Percentiles rank a stretch among this genome's conserved stretches.
Conservation (phyloP, 2,113 vertebrate species). For the rat (Rattus norvegicus) region GRCr8 NC_086021.1:98513501-98514000, state of each 20-base stretch:
- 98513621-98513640: not conserved
- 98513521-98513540: not conserved
- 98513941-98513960: not conserved
- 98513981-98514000: not conserved
- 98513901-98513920: not conserved
- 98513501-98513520: not conserved
- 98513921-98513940: not conserved
- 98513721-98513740: not conserved
- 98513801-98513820: not conserved
- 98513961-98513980: not conserved
- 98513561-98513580: not conserved
- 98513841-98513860: not conserved
- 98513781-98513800: constrained; percentile 26
- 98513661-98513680: constrained; percentile 11
- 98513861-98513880: constrained; percentile 40
- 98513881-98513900: constrained; percentile 16
- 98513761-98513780: not conserved
- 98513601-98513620: constrained; percentile 47
- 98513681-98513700: not conserved
- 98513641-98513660: constrained; percentile 45
- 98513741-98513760: not conserved
- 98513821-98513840: not conserved
- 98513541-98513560: not conserved
- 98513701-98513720: not conserved
- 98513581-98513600: constrained; percentile 2